Evolutionary conservation across 2,888 invertebrate genomes (phyloP).

Genomic region (Cheilosia soror): DNA sequence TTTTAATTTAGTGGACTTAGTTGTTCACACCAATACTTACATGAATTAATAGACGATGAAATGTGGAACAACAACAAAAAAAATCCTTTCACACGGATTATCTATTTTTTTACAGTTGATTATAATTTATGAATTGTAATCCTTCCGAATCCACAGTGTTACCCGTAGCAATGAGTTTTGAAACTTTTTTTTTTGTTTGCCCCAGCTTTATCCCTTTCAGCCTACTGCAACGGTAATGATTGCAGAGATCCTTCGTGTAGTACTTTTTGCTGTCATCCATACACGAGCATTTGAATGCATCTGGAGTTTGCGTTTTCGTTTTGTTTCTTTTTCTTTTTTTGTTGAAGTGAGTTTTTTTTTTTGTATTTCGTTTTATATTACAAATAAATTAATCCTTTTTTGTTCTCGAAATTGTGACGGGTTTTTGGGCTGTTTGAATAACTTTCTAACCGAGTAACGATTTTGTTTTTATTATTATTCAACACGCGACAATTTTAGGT

Average conservation of each 20-base stretch:
- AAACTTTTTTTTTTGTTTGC: constrained; percentile 21
- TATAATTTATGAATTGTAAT: constrained; percentile 71
- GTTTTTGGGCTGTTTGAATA: constrained; percentile 34
- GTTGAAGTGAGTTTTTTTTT: constrained; percentile 27
- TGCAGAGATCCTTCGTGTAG: constrained; percentile 69
- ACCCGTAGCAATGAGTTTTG: constrained; percentile 43
- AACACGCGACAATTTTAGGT: constrained; percentile 40
- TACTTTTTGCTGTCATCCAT: constrained; percentile 70
- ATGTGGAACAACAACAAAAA: constrained; percentile 23
- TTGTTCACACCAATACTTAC: constrained; percentile 45
- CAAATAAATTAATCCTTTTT: constrained; percentile 13
- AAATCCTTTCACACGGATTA: constrained; percentile 44
- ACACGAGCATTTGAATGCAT: constrained; percentile 72
- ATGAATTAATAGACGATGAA: constrained; percentile 55
- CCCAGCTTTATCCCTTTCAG: constrained; percentile 55
- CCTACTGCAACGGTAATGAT: constrained; percentile 72
- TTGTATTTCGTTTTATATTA: constrained; percentile 1
- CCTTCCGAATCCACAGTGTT: constrained; percentile 63
- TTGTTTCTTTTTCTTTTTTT: constrained; percentile 10
- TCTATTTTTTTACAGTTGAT: constrained; percentile 55
- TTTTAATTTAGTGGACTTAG: constrained; percentile 7
- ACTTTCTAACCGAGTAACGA: constrained; percentile 11
- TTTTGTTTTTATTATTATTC: constrained; percentile 17
- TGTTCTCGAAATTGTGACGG: background rate
- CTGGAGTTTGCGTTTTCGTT: constrained; percentile 51